Percentiles rank a stretch among this genome's conserved stretches.
These are phyloP conservation scores for Plutomurus gul DNA, from an alignment of 1,140 invertebrate genomes.

Conservation along the genomic window DNA sequence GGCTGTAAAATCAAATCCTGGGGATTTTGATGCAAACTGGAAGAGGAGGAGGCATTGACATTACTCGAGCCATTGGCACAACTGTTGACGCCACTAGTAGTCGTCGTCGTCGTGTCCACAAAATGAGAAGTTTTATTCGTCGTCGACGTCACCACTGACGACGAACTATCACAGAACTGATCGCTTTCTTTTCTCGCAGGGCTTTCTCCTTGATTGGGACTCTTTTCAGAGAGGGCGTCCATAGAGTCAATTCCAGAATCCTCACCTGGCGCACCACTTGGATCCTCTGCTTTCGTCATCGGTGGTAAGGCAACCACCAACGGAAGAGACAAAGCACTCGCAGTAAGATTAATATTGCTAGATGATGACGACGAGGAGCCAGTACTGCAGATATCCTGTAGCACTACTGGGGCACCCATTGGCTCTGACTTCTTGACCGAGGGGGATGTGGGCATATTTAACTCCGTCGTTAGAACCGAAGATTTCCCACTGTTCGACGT, in stretches of 20 bases:
- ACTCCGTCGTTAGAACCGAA: too few species aligned
- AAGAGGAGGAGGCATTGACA: neutral
- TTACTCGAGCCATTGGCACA: neutral
- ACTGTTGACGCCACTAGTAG: neutral
- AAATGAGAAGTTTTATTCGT: slow-evolving; percentile 22
- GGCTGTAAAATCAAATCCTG: neutral
- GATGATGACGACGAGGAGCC: neutral
- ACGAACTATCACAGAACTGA: slow-evolving; percentile 41
- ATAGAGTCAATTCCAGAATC: slow-evolving; percentile 91
- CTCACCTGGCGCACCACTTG: slow-evolving; percentile 66
- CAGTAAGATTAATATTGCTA: neutral
- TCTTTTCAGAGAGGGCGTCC: slow-evolving; percentile 89
- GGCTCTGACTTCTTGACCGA: neutral
- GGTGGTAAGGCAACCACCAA: slow-evolving; percentile 13
- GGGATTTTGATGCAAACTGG: neutral
- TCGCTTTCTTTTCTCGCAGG: slow-evolving; percentile 58
- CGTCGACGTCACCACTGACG: neutral
- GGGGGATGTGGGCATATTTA: neutral
- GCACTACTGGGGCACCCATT: neutral
- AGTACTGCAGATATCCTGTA: neutral
- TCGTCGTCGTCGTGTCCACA: slow-evolving; percentile 6
- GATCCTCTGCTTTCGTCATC: slow-evolving; percentile 53
- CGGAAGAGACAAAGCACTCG: slow-evolving; percentile 24
- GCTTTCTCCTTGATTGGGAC: slow-evolving; percentile 78
- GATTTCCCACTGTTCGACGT: too few species aligned